These are phyloP conservation scores for Agrochola lychnidis DNA, from an alignment of 2,888 invertebrate species.

Conservation along the genomic window DNA sequence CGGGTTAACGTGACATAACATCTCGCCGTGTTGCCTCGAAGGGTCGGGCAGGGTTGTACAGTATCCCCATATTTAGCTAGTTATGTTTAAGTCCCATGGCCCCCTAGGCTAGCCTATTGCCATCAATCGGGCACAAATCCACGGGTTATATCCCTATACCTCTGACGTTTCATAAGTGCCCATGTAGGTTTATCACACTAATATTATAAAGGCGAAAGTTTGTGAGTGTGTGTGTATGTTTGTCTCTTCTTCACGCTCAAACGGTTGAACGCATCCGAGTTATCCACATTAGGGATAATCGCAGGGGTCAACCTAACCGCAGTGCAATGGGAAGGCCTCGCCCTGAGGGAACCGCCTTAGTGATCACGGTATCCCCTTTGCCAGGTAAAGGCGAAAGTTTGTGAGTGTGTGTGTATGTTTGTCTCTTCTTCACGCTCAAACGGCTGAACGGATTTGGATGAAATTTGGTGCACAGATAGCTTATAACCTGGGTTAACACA, in stretches of 20 bases:
- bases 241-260: no score
- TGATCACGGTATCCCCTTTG: constrained; percentile 57
- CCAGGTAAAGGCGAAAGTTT: constrained; percentile 61
- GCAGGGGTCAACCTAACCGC: constrained; percentile 42
- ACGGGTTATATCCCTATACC: no score
- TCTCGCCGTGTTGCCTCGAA: background rate
- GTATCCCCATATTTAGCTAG: background rate
- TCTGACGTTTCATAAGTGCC: no score
- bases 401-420: no score
- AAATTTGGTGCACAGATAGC: no score
- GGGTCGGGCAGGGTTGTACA: background rate
- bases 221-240: no score
- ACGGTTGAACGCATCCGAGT: constrained; percentile 57
- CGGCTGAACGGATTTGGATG: no score
- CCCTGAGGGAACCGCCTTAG: constrained; percentile 56
- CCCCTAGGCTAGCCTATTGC: background rate
- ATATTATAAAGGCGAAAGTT: no score
- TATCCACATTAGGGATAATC: constrained; percentile 57
- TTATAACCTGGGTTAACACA: no score
- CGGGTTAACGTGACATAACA: background rate
- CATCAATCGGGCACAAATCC: background rate
- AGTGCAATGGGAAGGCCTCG: constrained; percentile 51
- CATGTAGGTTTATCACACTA: no score
- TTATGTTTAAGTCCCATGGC: background rate
- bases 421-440: no score